Conservation (phyloP, 2,113 vertebrate genomes). For the Channa maculata region DNA sequence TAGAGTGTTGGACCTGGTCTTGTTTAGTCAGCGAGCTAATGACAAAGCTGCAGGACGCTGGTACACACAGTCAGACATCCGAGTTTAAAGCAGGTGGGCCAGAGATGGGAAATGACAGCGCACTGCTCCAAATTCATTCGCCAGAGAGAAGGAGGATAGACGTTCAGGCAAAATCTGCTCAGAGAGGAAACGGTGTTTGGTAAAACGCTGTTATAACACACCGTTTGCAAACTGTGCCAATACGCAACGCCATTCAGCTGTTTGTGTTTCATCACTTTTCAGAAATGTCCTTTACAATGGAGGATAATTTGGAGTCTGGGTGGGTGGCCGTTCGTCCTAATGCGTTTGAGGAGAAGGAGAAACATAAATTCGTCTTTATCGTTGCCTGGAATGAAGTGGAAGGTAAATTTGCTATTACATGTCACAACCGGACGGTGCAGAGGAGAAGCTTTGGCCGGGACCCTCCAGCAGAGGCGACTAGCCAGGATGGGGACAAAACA, state of each 20-base stretch:
- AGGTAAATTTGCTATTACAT: slow-evolving; percentile 95
- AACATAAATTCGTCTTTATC: slow-evolving; percentile 95
- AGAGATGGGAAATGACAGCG: slow-evolving; percentile 61
- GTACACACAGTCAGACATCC: slow-evolving; percentile 2
- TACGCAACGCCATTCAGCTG: not conserved
- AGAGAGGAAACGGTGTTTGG: slow-evolving; percentile 2
- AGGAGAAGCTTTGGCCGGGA: slow-evolving; percentile 88
- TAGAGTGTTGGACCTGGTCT: slow-evolving; percentile 22
- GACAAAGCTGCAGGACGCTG: not conserved
- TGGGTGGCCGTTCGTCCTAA: slow-evolving; percentile 96
- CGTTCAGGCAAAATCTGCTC: slow-evolving; percentile 23
- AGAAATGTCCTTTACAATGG: slow-evolving; percentile 90
- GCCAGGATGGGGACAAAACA: slow-evolving; percentile 68
- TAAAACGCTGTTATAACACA: slow-evolving; percentile 8
- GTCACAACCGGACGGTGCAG: slow-evolving; percentile 94
- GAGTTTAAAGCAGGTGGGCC: slow-evolving; percentile 54
- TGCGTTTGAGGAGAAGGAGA: slow-evolving; percentile 93
- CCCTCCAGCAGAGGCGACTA: slow-evolving; percentile 41
- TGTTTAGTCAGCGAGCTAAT: slow-evolving; percentile 8
- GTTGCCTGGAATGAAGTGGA: slow-evolving; percentile 98
- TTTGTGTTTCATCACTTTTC: slow-evolving; percentile 38
- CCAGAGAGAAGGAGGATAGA: slow-evolving; percentile 44
- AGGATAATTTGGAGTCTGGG: slow-evolving; percentile 92
- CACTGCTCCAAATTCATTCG: slow-evolving; percentile 52
- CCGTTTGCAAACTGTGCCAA: not conserved